Percentiles rank a stretch among this genome's conserved stretches.
These are phyloP conservation scores for Petrophora chlorosata DNA, from an alignment of 2,888 invertebrate genomes.

Conservation along the genomic window DNA sequence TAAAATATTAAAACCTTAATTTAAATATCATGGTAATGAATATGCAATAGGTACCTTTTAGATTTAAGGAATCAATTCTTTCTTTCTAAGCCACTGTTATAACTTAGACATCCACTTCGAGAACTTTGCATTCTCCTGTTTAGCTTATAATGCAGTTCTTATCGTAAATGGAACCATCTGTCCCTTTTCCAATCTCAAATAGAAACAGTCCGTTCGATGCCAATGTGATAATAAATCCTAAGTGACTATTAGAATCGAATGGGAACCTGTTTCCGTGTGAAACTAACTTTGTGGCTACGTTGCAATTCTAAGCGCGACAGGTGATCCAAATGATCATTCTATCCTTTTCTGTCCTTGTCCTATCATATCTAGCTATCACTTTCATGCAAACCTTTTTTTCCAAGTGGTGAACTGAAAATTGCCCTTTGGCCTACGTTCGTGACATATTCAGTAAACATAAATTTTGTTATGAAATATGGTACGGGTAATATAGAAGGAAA, in stretches of 20 bases:
- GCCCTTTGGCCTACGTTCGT: slow-evolving; percentile 29
- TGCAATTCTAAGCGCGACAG: slow-evolving; percentile 54
- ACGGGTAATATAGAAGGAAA: slow-evolving; percentile 31
- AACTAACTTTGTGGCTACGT: slow-evolving; percentile 44
- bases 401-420: slow-evolving; percentile 36
- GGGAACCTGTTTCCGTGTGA: slow-evolving; percentile 41
- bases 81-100: no score
- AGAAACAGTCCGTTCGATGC: background rate
- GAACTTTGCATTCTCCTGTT: no score
- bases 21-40: no score
- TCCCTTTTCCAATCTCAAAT: no score
- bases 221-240: slow-evolving; percentile 16
- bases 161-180: no score
- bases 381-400: slow-evolving; percentile 29
- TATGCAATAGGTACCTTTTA: no score
- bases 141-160: no score
- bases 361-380: slow-evolving; percentile 24
- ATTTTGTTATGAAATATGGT: slow-evolving; percentile 38
- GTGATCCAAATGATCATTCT: slow-evolving; percentile 49
- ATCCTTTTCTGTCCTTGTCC: slow-evolving; percentile 23
- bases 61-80: no score
- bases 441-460: slow-evolving; percentile 38
- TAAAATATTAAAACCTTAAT: no score
- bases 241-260: slow-evolving; percentile 32
- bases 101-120: no score